Conservation (phyloP, 2,113 vertebrate genomes). For the Aleadryas rufinucha region DNA sequence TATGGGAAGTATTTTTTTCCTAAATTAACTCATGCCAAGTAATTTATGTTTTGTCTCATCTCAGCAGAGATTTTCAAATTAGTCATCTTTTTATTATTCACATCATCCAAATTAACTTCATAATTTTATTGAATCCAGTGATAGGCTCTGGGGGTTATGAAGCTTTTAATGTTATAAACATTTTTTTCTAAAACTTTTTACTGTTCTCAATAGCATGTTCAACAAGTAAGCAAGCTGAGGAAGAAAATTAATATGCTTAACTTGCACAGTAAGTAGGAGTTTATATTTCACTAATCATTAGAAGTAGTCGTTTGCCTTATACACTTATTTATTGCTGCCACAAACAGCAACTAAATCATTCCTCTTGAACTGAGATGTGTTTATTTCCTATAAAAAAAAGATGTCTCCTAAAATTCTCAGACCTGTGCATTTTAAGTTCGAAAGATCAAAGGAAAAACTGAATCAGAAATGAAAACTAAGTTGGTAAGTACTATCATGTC, state of each 20-base stretch:
- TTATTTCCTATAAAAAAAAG: neutral
- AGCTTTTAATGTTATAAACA: neutral
- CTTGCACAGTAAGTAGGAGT: neutral
- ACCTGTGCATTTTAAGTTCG: neutral
- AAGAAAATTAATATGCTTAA: neutral
- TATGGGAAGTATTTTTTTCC: neutral
- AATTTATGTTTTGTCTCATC: neutral
- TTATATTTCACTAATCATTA: neutral
- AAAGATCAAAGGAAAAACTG: neutral
- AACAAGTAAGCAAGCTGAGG: neutral
- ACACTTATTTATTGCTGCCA: neutral
- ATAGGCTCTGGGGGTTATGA: neutral
- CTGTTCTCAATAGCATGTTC: neutral
- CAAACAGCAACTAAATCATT: neutral
- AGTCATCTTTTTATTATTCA: constrained; percentile 32
- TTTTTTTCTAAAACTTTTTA: neutral
- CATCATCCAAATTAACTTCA: constrained; percentile 9
- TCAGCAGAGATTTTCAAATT: constrained; percentile 2
- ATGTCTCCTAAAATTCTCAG: neutral
- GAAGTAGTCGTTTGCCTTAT: neutral
- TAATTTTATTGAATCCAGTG: neutral
- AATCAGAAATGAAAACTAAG: neutral
- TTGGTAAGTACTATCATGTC: neutral
- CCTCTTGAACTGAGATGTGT: neutral
- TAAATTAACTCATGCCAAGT: neutral